Evolutionary conservation across 2,797 vertebrate species (phyloP).

Genomic region (Myotis myotis): DNA sequence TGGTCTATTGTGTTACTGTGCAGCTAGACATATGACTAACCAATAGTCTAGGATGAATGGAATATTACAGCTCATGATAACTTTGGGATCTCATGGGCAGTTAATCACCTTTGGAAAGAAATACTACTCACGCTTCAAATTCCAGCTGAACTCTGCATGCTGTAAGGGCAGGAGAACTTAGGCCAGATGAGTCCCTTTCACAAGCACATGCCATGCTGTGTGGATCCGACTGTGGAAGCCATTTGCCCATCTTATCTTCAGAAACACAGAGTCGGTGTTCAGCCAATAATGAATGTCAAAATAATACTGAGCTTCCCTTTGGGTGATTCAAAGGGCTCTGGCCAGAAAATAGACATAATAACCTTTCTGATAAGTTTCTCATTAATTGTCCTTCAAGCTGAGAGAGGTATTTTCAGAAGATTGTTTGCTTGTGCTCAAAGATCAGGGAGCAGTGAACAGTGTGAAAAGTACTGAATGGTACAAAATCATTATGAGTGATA

Average conservation of each 20-base stretch:
- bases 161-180: conserved; percentile 60
- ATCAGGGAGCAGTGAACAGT: conserved; percentile 65
- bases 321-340: conserved; percentile 62
- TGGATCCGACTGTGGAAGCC: conserved; percentile 71
- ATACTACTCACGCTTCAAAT: conserved; percentile 55
- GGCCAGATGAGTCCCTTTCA: conserved; percentile 79
- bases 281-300: conserved; percentile 78
- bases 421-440: conserved; percentile 62
- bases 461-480: conserved; percentile 56
- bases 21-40: conserved; percentile 20
- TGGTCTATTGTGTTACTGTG: not conserved
- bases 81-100: conserved; percentile 42
- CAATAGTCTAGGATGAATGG: conserved; percentile 8
- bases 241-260: conserved; percentile 75
- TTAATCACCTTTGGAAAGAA: conserved; percentile 76
- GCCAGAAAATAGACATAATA: conserved; percentile 64
- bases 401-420: conserved; percentile 75
- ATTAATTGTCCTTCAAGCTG: conserved; percentile 74
- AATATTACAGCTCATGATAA: conserved; percentile 39
- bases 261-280: conserved; percentile 72
- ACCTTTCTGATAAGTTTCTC: conserved; percentile 61
- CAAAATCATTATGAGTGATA: conserved; percentile 62
- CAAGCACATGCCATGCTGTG: conserved; percentile 71
- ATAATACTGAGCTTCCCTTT: conserved; percentile 70
- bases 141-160: conserved; percentile 75